Base-by-base conservation (phyloP, 1,140 invertebrate genomes). In the Tetraneura akinire region DNA sequence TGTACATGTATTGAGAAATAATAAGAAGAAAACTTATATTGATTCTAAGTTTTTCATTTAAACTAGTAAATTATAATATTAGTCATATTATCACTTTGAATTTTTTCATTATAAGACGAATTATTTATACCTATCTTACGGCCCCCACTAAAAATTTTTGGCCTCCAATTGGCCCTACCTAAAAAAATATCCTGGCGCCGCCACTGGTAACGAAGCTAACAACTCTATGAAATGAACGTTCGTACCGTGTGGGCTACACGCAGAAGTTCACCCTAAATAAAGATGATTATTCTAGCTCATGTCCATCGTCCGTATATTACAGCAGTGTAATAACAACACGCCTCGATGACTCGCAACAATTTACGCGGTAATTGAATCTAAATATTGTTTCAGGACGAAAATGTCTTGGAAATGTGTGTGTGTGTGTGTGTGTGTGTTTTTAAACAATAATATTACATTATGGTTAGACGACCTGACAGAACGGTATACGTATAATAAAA, bases 281-380 rank as follows among this genome's bases (percentile, higher is more conserved):
- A 78, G 23, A 62, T 55, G 55, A 37, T 62, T 37, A 37, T 37
- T 62, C 51, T 55, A 8, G 32, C 53, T 71, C 32, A 16, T 78
- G 74, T 62, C 55, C 53, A 37, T 37, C 32, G 47, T 51, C 21
- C 26, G 23, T 37, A 8, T 18, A 71, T 37, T 37, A 37, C 8
- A 8, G 32, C 8, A 8, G 32, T 37, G 37, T 42, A 78, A 78
- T 78, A 78, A 78, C 55, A 60, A 62, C 53, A 62, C 55, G 74
- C 53, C 55, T 55, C 37, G 32, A 62, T 78, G 74, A 78, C 74
- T 78, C 23, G 74, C 74, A 78, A 78, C 74, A 78, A 78, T 78
- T 60, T 60, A 57, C 74, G 37, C 21, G 42, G 55, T 78, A 78
- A 78, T 78, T 78, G 74, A 78, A 78, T 78, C 74, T 29, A 78